Evolutionary conservation across 2,113 vertebrate species (phyloP).

Genomic region (Pachyramphus minor): DNA sequence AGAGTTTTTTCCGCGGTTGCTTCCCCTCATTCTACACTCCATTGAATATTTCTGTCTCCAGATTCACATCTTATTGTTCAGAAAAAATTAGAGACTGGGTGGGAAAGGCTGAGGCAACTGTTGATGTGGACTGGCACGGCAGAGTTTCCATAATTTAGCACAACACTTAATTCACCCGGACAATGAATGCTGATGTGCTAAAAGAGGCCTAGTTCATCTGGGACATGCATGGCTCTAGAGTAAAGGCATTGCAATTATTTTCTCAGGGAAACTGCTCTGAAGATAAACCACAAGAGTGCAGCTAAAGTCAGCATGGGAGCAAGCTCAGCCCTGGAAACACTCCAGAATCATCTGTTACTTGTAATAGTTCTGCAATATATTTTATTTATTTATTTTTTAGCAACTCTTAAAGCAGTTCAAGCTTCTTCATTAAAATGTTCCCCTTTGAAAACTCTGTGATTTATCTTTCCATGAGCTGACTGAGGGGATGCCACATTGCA

Average conservation of each 20-base stretch:
- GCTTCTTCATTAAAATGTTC: slow-evolving; percentile 48
- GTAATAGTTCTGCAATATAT: slow-evolving; percentile 17
- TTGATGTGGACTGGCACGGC: slow-evolving; percentile 36
- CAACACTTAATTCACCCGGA: slow-evolving; percentile 60
- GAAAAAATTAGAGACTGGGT: background rate
- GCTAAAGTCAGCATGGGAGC: slow-evolving; percentile 55
- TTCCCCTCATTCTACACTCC: background rate
- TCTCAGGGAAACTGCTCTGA: slow-evolving; percentile 70
- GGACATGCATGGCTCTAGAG: slow-evolving; percentile 61
- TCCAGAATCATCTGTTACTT: slow-evolving; percentile 50
- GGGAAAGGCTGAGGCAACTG: background rate
- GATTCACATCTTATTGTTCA: slow-evolving; percentile 30
- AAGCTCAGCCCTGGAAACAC: slow-evolving; percentile 40
- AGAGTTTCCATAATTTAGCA: slow-evolving; percentile 51
- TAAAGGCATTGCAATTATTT: slow-evolving; percentile 46
- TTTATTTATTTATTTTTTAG: background rate
- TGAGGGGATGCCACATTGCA: slow-evolving; percentile 6
- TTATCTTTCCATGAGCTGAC: slow-evolving; percentile 21
- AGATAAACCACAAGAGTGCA: slow-evolving; percentile 64
- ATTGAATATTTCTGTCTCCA: slow-evolving; percentile 13
- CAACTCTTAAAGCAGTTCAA: slow-evolving; percentile 39
- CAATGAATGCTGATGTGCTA: slow-evolving; percentile 66
- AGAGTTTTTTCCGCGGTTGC: background rate
- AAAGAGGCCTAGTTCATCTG: slow-evolving; percentile 62
- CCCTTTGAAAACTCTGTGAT: slow-evolving; percentile 2